A percentile compares a stretch with the other conserved stretches of the same genome.
phyloP scores from a whole-genome alignment of 2,113 vertebrate genomes.

The Procavia capensis region DNA sequence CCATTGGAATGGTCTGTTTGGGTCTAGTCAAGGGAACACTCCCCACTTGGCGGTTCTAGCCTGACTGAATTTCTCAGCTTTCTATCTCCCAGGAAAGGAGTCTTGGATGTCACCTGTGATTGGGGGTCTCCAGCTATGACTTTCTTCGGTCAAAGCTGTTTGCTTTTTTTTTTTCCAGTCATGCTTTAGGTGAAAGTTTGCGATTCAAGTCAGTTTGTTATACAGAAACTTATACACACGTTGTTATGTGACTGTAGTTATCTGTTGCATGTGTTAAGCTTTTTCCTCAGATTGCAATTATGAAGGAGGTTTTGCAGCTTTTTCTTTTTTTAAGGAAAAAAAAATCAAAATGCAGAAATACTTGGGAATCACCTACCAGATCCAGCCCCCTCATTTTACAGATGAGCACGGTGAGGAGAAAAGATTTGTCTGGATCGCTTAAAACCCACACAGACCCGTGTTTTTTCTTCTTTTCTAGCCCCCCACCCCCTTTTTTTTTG shows the following conservation, averaged over 20 bases:
- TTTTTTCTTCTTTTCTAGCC: not conserved
- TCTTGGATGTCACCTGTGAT: not conserved
- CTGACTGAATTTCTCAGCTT: not conserved
- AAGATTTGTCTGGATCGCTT: not conserved
- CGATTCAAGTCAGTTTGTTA: no score
- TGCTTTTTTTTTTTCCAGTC: no score
- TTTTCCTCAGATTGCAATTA: not conserved
- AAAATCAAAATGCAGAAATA: not conserved
- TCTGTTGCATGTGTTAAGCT: not conserved
- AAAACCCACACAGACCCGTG: not conserved
- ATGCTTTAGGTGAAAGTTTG: no score
- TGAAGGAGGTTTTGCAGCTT: slow-evolving; percentile 4
- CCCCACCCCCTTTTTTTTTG: not conserved
- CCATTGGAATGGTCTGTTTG: not conserved
- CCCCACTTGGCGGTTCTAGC: not conserved
- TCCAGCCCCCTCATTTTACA: not conserved
- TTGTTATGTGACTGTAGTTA: no score
- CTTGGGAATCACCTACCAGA: not conserved
- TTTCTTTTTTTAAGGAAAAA: not conserved
- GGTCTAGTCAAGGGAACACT: not conserved
- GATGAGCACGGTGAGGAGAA: not conserved
- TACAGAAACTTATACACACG: no score
- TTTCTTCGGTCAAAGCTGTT: not conserved
- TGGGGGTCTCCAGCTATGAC: not conserved
- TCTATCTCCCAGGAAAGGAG: not conserved